These are phyloP conservation scores for Hipposideros larvatus DNA, from an alignment of 2,797 vertebrate species.

Conservation along the genomic window DNA sequence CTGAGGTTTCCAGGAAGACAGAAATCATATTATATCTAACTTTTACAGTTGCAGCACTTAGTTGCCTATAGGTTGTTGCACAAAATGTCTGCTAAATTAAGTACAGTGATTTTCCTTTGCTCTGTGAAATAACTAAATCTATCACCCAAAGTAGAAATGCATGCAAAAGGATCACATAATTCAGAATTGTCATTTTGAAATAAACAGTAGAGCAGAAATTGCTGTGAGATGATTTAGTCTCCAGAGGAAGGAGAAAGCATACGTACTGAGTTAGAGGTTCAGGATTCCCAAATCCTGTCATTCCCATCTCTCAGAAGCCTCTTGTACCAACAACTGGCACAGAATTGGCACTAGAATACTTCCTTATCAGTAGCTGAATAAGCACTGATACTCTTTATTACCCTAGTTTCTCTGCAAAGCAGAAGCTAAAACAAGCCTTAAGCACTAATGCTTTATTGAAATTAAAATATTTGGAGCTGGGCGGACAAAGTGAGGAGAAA, in stretches of 20 bases:
- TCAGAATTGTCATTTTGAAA: neutral
- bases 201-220: neutral
- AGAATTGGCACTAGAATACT: neutral
- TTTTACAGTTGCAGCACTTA: neutral
- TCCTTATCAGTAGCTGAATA: neutral
- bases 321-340: neutral
- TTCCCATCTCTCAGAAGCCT: neutral
- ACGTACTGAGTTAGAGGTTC: neutral
- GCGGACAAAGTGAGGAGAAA: neutral
- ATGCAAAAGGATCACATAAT: neutral
- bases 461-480: neutral
- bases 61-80: neutral
- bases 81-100: constrained; percentile 13
- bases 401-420: neutral
- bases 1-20: constrained; percentile 5
- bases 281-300: neutral
- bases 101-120: neutral
- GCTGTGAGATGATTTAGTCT: neutral
- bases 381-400: neutral
- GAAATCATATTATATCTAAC: neutral
- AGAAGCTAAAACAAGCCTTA: neutral
- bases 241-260: neutral
- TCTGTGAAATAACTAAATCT: neutral
- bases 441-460: neutral
- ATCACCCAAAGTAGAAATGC: neutral